These are phyloP conservation scores for Nematolebias whitei DNA, from an alignment of 2,113 vertebrate species.

Conservation along the genomic window DNA sequence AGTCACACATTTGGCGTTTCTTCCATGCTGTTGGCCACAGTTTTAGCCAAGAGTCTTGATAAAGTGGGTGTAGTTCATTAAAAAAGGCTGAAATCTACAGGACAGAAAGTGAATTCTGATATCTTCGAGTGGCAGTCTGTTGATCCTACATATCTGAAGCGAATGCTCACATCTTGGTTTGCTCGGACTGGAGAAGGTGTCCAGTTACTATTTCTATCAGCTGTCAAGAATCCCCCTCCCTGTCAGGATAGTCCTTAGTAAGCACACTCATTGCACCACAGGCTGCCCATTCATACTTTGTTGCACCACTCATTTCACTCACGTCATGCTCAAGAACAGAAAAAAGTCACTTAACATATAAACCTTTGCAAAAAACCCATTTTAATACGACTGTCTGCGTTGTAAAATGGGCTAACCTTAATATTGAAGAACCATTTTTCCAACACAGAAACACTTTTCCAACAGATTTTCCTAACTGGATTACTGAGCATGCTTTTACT, in stretches of 20 bases:
- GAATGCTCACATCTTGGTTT: neutral
- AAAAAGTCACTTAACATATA: neutral
- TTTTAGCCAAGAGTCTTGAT: neutral
- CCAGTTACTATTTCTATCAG: conserved; percentile 16
- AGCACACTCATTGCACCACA: conserved; percentile 4
- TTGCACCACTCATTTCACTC: conserved; percentile 20
- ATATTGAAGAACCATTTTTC: neutral
- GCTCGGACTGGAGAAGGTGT: conserved; percentile 27
- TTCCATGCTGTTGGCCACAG: neutral
- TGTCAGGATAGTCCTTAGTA: conserved; percentile 3
- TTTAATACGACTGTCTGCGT: neutral
- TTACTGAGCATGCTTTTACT: neutral
- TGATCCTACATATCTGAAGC: neutral
- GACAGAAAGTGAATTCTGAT: conserved; percentile 1
- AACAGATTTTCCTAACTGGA: too few species aligned
- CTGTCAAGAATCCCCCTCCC: neutral
- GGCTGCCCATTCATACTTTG: conserved; percentile 30
- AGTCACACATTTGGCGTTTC: too few species aligned
- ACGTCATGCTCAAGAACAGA: conserved; percentile 5
- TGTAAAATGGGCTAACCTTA: neutral
- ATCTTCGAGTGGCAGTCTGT: neutral
- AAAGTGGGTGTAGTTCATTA: neutral
- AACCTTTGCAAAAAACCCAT: neutral
- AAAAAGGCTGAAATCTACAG: neutral
- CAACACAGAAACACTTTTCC: neutral